Conservation (phyloP, 2,113 vertebrate species). For the Scomber colias region DNA sequence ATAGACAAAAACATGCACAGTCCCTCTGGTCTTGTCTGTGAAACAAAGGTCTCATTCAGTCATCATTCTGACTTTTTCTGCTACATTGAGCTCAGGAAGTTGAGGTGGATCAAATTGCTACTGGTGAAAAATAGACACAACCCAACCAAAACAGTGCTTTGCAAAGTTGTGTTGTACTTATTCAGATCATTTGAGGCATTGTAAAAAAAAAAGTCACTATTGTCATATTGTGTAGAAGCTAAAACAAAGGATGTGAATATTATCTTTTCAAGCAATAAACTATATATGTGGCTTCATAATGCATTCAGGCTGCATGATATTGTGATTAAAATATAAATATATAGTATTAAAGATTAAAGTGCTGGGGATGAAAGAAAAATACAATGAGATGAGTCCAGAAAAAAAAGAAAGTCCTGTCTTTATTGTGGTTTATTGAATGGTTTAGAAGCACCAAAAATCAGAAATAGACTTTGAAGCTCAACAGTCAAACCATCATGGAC, state of each 20-base stretch:
- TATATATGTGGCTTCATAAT: neutral
- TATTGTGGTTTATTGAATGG: too few species aligned
- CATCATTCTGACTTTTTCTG: slow-evolving; percentile 23
- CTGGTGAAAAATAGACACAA: slow-evolving; percentile 20
- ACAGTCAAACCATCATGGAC: too few species aligned
- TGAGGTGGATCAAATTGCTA: slow-evolving; percentile 39
- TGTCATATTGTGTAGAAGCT: neutral
- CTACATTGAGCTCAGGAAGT: slow-evolving; percentile 25
- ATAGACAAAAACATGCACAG: slow-evolving; percentile 17
- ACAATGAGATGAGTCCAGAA: neutral
- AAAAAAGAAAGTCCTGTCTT: too few species aligned
- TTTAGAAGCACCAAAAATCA: too few species aligned
- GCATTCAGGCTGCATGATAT: neutral
- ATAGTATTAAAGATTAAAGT: neutral
- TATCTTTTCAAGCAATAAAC: slow-evolving; percentile 5
- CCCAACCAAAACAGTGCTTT: neutral
- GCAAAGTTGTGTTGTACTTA: neutral
- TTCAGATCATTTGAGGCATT: neutral
- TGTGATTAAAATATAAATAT: neutral
- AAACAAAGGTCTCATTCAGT: slow-evolving; percentile 67
- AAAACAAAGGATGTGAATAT: neutral
- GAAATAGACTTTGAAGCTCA: too few species aligned
- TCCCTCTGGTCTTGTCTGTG: slow-evolving; percentile 23
- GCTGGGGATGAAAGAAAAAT: neutral
- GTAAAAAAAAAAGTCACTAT: neutral